Evolutionary conservation across 2,797 vertebrate species (phyloP).

Genomic region (Malurus splendens): DNA sequence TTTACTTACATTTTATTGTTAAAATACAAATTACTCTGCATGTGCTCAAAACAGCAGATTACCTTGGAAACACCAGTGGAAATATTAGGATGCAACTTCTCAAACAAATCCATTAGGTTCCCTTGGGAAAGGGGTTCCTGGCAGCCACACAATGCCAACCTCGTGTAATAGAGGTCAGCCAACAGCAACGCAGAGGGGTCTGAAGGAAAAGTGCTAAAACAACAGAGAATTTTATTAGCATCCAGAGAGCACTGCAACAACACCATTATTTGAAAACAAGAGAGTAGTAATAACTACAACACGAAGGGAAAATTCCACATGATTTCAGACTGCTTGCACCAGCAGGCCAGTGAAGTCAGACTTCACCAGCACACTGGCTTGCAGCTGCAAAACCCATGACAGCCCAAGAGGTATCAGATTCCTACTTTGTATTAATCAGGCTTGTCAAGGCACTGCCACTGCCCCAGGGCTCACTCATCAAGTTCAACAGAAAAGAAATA

Average conservation of each 20-base stretch:
- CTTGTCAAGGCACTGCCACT: background rate
- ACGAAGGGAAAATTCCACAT: background rate
- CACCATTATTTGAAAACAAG: background rate
- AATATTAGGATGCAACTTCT: slow-evolving; percentile 83
- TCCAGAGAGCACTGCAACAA: background rate
- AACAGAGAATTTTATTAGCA: background rate
- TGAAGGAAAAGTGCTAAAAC: slow-evolving; percentile 79
- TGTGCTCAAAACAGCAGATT: background rate
- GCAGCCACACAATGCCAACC: slow-evolving; percentile 83
- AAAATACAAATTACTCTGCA: background rate
- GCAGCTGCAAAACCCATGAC: background rate
- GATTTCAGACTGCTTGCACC: background rate
- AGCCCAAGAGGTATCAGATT: background rate
- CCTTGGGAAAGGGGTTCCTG: slow-evolving; percentile 79
- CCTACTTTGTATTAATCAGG: background rate
- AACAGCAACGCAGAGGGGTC: slow-evolving; percentile 85
- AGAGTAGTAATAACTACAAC: background rate
- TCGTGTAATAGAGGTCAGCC: slow-evolving; percentile 90
- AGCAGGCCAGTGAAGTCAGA: background rate
- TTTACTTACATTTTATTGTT: background rate
- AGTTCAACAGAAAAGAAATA: background rate
- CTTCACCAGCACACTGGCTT: background rate
- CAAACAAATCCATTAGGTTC: slow-evolving; percentile 80
- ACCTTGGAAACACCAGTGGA: slow-evolving; percentile 90
- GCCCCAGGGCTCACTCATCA: background rate